Base-by-base conservation (phyloP, 2,888 invertebrate species). In the Lepetodrilus schrolli region DNA sequence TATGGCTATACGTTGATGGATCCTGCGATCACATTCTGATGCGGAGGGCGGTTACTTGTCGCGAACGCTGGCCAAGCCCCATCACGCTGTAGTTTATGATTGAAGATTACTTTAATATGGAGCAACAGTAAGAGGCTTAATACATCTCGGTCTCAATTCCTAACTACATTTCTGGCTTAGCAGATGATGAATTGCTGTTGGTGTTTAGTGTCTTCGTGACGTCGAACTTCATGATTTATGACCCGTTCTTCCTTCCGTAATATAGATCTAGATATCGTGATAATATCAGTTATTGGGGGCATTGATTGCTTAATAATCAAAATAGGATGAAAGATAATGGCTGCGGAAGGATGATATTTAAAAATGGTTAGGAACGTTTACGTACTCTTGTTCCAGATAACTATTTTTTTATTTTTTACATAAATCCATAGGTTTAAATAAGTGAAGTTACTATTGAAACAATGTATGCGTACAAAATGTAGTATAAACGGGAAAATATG, bases 301-400 rank as follows among this genome's bases (percentile, higher is more conserved):
- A 58, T 58, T 58, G 58, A 58, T 58, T 58, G 17, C 30, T 17
- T 58, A 26, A 30, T 30, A 58, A 58, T 58, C 58, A 58, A 30
- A 58, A 58, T n/a, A 34, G 30, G 34, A 8, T 20, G n/a, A n/a
- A n/a, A n/a, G n/a, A n/a, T n/a, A n/a, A n/a, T n/a, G n/a, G n/a
- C n/a, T n/a, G n/a, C n/a, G n/a, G n/a, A n/a, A n/a, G n/a, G n/a
- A n/a, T n/a, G n/a, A n/a, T n/a, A n/a, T n/a, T n/a, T n/a, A n/a
- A n/a, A n/a, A n/a, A n/a, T n/a, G n/a, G n/a, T n/a, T n/a, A n/a
- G n/a, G n/a, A n/a, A n/a, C n/a, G n/a, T n/a, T n/a, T n/a, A n/a
- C n/a, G n/a, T n/a, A n/a, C n/a, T n/a, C n/a, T n/a, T n/a, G n/a
- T n/a, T n/a, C n/a, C n/a, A n/a, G n/a, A n/a, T n/a, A n/a, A n/a